Evolutionary conservation across 2,888 invertebrate species (phyloP).

Genomic region (Nymphalis polychloros): DNA sequence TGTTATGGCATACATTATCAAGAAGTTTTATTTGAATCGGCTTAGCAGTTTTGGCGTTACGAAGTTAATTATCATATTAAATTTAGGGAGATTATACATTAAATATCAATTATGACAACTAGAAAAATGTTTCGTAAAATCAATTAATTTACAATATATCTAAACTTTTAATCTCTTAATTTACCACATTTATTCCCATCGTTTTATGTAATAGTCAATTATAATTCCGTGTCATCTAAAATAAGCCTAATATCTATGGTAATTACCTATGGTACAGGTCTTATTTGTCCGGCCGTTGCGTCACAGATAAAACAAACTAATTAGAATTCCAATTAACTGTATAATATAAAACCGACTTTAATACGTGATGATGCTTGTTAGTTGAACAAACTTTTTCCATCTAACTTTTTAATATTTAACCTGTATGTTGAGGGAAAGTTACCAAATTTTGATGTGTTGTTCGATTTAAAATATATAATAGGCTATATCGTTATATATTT

Average conservation of each 20-base stretch:
- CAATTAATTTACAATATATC: not conserved
- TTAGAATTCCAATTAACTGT: constrained; percentile 34
- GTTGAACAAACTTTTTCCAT: constrained; percentile 16
- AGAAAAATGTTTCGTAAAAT: no score
- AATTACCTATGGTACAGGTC: constrained; percentile 7
- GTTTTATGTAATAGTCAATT: not conserved
- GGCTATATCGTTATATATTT: not conserved
- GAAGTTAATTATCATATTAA: no score
- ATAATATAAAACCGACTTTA: constrained; percentile 14
- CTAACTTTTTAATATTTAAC: constrained; percentile 5
- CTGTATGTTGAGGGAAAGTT: not conserved
- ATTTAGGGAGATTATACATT: no score
- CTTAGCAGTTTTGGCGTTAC: no score
- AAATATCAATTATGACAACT: no score
- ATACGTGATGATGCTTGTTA: constrained; percentile 2
- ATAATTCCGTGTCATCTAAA: not conserved
- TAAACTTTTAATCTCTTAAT: not conserved
- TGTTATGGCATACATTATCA: no score
- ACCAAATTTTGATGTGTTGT: not conserved
- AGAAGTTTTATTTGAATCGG: no score
- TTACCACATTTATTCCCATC: not conserved
- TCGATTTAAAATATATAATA: not conserved
- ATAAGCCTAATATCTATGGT: constrained; percentile 7
- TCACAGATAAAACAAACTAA: constrained; percentile 33
- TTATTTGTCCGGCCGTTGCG: constrained; percentile 28